A percentile compares a stretch with the other conserved stretches of the same genome.
Evolutionary conservation across 92 coral and sea anemone species (phyloP).

Genomic region (Palythoa caribaeorum): DNA sequence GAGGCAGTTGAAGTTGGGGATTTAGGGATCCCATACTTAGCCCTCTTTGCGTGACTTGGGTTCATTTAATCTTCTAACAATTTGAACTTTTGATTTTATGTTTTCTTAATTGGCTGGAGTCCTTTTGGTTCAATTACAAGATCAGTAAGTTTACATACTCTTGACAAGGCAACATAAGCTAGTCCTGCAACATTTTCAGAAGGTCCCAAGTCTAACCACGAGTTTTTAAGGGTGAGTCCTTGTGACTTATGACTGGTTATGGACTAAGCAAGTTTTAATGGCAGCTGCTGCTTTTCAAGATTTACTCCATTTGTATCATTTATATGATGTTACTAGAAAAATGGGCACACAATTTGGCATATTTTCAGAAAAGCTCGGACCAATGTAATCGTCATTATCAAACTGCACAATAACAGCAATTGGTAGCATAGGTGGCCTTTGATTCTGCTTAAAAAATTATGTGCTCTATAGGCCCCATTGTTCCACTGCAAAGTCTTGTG

Average conservation of each 20-base stretch:
- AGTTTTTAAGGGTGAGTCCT: conserved; percentile 63
- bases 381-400: conserved; percentile 54
- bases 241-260: conserved; percentile 67
- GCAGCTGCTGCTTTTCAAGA: conserved; percentile 52
- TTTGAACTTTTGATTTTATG: conserved; percentile 55
- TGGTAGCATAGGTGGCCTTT: conserved; percentile 60
- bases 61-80: conserved; percentile 53
- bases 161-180: conserved; percentile 66
- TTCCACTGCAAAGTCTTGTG: conserved; percentile 64
- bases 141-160: conserved; percentile 45
- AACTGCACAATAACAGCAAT: conserved; percentile 64
- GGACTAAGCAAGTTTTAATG: conserved; percentile 62
- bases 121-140: conserved; percentile 57
- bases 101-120: conserved; percentile 58
- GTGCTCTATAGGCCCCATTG: conserved; percentile 58
- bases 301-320: conserved; percentile 25
- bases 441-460: conserved; percentile 41
- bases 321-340: conserved; percentile 41
- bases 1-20: conserved; percentile 64
- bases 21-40: conserved; percentile 56
- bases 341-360: conserved; percentile 46
- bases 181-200: conserved; percentile 64
- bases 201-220: conserved; percentile 50
- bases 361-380: conserved; percentile 59
- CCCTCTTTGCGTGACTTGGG: conserved; percentile 60